Percentiles rank a stretch among this genome's conserved stretches.
Evolutionary conservation across 2,888 invertebrate species (phyloP).

Genomic region (Patella pellucida): DNA sequence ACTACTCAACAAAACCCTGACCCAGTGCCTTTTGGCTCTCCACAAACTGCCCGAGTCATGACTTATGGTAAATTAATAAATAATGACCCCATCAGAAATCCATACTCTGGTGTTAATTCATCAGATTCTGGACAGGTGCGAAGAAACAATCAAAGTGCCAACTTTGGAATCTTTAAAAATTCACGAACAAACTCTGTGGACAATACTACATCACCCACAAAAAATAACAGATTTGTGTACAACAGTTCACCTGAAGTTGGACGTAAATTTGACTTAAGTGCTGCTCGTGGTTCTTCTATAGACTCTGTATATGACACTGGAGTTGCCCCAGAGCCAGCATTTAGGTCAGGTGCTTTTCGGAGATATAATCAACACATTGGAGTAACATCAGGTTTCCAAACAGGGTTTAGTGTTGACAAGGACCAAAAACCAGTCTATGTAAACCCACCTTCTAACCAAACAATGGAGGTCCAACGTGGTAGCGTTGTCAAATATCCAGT

Average conservation of each 20-base stretch:
- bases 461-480: conserved; percentile 29
- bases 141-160: not conserved
- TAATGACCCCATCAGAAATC: not conserved
- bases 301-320: conserved; percentile 35
- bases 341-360: conserved; percentile 6
- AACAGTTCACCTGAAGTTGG: conserved; percentile 37
- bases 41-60: not conserved
- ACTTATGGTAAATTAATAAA: not conserved
- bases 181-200: not conserved
- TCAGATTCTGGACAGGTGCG: not conserved
- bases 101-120: not conserved
- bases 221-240: conserved; percentile 19
- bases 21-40: conserved; percentile 1
- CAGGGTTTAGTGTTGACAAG: not conserved
- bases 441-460: conserved; percentile 24
- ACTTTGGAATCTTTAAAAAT: not conserved
- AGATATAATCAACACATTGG: not conserved
- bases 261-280: conserved; percentile 23
- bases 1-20: conserved; percentile 5
- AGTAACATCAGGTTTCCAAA: not conserved
- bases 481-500: conserved; percentile 17
- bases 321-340: conserved; percentile 12
- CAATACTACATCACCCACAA: not conserved
- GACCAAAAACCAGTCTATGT: conserved; percentile 18
- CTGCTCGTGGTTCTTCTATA: conserved; percentile 32